Evolutionary conservation across 2,113 vertebrate species (phyloP).

Genomic region (Mobula birostris): DNA sequence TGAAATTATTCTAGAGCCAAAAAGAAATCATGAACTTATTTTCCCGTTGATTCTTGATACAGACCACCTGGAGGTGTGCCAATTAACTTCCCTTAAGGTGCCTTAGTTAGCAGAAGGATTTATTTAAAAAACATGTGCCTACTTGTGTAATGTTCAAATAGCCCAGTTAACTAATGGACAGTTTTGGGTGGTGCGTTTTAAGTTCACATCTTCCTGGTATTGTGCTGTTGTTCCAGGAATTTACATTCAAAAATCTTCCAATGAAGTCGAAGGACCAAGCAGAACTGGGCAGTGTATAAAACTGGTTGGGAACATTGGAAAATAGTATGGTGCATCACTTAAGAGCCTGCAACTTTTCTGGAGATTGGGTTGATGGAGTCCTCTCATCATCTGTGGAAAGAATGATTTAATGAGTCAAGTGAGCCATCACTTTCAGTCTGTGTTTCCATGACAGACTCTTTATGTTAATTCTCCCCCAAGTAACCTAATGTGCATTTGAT

Average conservation of each 20-base stretch:
- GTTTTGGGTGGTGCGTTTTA: background rate
- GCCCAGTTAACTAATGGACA: background rate
- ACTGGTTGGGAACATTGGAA: background rate
- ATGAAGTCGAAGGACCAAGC: too few relatives aligned
- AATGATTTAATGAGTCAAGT: background rate
- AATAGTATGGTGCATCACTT: background rate
- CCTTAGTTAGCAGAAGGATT: background rate
- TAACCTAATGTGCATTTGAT: background rate
- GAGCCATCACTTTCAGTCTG: background rate
- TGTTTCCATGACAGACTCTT: background rate
- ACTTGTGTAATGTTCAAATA: background rate
- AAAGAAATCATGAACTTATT: background rate
- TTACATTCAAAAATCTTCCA: background rate
- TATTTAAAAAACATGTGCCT: background rate
- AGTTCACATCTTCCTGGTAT: background rate
- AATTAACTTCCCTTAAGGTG: background rate
- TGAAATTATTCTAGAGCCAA: background rate
- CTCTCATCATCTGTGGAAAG: background rate
- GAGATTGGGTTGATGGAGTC: background rate
- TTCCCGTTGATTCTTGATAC: background rate
- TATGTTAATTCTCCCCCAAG: background rate
- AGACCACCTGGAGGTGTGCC: background rate
- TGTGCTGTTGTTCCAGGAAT: background rate
- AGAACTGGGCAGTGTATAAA: too few relatives aligned
- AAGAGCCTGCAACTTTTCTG: background rate